Percentiles rank a stretch among this genome's conserved stretches.
These are phyloP conservation scores for Mallateleia sp. DNA, from an alignment of 2,888 invertebrate genomes.

Conservation along the genomic window DNA sequence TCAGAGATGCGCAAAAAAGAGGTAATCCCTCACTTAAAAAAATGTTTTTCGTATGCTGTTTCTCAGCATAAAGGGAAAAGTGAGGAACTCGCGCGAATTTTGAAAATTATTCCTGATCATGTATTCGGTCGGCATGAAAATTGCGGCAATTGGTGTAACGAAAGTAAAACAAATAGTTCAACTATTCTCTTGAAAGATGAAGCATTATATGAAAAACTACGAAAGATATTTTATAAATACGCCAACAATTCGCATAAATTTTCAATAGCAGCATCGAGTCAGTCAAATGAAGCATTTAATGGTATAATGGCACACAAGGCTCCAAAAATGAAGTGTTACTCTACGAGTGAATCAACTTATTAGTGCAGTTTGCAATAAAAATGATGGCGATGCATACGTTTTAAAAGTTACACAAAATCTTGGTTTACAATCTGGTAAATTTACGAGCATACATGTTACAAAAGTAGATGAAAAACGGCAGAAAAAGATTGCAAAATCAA, in stretches of 20 bases:
- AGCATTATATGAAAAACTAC: conserved; percentile 9
- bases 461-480: no score
- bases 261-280: conserved; percentile 40
- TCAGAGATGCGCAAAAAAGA: conserved; percentile 20
- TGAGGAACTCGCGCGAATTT: conserved; percentile 4
- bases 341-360: conserved; percentile 14
- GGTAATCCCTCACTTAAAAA: conserved; percentile 53
- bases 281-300: conserved; percentile 35
- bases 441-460: no score
- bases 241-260: conserved; percentile 31
- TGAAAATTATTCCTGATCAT: conserved; percentile 34
- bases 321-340: conserved; percentile 31
- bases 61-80: conserved; percentile 43
- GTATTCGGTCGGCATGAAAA: conserved; percentile 36
- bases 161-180: neutral
- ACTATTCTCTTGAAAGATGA: conserved; percentile 1
- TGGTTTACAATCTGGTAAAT: neutral
- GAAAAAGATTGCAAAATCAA: conserved; percentile 15
- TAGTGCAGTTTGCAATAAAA: conserved; percentile 17
- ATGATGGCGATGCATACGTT: conserved; percentile 23
- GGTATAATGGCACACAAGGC: conserved; percentile 50
- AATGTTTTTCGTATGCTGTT: conserved; percentile 52
- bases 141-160: conserved; percentile 48
- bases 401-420: neutral
- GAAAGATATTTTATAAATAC: conserved; percentile 30